phyloP scores from a whole-genome alignment of 2,113 vertebrate species.

The Pollachius pollachius region DNA sequence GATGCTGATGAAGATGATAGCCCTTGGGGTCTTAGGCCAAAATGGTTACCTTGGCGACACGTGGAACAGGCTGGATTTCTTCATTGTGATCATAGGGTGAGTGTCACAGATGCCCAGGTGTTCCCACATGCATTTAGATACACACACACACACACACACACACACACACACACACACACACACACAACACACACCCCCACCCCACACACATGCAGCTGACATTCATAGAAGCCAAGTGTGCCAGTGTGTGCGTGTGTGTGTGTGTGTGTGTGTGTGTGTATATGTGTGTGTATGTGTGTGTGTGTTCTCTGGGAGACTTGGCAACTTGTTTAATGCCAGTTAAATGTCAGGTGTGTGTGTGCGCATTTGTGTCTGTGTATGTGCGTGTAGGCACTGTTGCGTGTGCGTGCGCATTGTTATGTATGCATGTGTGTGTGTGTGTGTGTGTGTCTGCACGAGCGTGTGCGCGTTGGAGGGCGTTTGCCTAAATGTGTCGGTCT shows the following conservation, averaged over 20 bases:
- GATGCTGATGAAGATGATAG: slow-evolving; percentile 98
- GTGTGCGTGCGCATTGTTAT: slow-evolving; percentile 7
- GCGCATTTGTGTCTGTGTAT: neutral
- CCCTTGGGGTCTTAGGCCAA: slow-evolving; percentile 92
- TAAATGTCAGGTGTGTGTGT: slow-evolving; percentile 75
- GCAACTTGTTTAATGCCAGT: slow-evolving; percentile 78
- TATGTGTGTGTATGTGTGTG: slow-evolving; percentile 43
- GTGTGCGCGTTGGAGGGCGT: slow-evolving; percentile 7
- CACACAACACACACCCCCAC: slow-evolving; percentile 14
- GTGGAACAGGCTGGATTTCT: slow-evolving; percentile 98
- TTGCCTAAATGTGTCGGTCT: slow-evolving; percentile 11
- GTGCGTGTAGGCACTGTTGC: slow-evolving; percentile 7
- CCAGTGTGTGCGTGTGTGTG: neutral
- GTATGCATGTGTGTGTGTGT: slow-evolving; percentile 18
- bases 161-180: neutral
- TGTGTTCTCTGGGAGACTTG: slow-evolving; percentile 60
- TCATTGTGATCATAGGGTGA: slow-evolving; percentile 97
- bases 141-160: slow-evolving; percentile 5
- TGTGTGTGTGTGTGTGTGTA: neutral
- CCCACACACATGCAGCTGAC: slow-evolving; percentile 42
- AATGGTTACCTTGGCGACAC: slow-evolving; percentile 97
- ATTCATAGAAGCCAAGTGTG: slow-evolving; percentile 68
- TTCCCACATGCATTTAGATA: slow-evolving; percentile 7
- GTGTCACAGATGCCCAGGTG: slow-evolving; percentile 33
- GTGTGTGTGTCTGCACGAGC: slow-evolving; percentile 10